Evolutionary conservation across 2,797 vertebrate genomes (phyloP).

Genomic region (Hapalemur alaotrensis): DNA sequence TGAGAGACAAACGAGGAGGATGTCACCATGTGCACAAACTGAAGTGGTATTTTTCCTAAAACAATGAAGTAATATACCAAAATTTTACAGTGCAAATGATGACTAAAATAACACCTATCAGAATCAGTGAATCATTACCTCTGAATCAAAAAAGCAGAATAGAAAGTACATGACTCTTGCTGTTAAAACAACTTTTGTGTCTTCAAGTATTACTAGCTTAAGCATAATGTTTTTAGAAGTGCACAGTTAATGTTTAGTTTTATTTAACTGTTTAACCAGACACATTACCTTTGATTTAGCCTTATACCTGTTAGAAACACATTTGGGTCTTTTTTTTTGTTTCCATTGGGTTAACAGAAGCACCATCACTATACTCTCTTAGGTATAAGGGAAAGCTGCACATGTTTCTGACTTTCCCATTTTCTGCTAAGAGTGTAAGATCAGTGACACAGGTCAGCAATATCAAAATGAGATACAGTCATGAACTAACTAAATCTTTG

Average conservation of each 20-base stretch:
- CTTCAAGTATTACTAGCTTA: neutral
- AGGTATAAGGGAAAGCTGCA: neutral
- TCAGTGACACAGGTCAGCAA: neutral
- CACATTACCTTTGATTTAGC: neutral
- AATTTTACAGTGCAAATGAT: conserved; percentile 10
- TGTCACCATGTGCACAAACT: neutral
- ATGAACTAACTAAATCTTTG: neutral
- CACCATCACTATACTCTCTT: neutral
- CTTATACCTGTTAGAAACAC: neutral
- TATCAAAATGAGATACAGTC: neutral
- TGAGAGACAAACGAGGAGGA: neutral
- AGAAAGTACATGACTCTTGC: neutral
- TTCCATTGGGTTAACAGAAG: neutral
- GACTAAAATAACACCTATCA: conserved; percentile 25
- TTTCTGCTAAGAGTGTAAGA: neutral
- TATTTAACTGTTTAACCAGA: neutral
- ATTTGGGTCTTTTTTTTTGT: neutral
- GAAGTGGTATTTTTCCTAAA: conserved; percentile 5
- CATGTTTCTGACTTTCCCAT: neutral
- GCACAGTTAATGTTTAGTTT: neutral
- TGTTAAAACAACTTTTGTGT: neutral
- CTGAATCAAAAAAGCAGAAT: neutral
- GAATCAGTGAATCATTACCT: conserved; percentile 27
- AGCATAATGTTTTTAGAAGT: neutral
- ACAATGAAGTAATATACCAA: neutral